Base-by-base conservation (phyloP, 23 tunicate genomes). In the Ciona savignyi region DNA sequence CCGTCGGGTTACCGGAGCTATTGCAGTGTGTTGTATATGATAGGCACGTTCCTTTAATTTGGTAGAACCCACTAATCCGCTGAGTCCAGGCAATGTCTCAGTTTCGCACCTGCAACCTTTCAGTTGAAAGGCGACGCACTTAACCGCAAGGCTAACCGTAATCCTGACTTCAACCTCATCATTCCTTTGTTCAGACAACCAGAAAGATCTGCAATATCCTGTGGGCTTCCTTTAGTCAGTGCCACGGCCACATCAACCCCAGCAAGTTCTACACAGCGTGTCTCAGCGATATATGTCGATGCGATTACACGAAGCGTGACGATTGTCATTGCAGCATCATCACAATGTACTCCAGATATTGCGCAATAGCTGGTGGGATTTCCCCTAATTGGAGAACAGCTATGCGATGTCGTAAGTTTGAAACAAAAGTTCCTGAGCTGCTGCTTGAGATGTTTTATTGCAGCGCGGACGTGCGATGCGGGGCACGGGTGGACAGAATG, bases 361-460 rank as follows among this genome's bases (percentile, higher is more conserved):
- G 88, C 51, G 88, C 81, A 4, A 15, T 70, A 22, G 76, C 81
- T 21, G 77, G 77, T 4, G 88, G 81, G 34, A 51, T 32, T 26
- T 64, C 76, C 25, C 77, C 88, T 32, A 72, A 70, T 2, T 83
- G 88, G 88, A 70, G 88, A 70, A 11, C 70, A 11, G 27, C 22
- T 49, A 70, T 25, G 51, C 77, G 63, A 11, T 83, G 88, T 77
- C 35, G 88, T 83, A 83, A 70, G 81, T n/a, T n/a, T n/a, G n/a
- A n/a, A n/a, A n/a, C n/a, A n/a, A n/a, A n/a, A n/a, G n/a, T n/a
- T n/a, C n/a, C n/a, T n/a, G n/a, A n/a, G n/a, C n/a, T n/a, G n/a
- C n/a, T n/a, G n/a, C n/a, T n/a, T n/a, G n/a, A n/a, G n/a, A n/a
- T 66, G 3, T 27, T 27, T n/a, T 22, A 27, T 24, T 25, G 25